Conservation (phyloP, 2,797 vertebrate species). For the Lacerta viridis region DNA sequence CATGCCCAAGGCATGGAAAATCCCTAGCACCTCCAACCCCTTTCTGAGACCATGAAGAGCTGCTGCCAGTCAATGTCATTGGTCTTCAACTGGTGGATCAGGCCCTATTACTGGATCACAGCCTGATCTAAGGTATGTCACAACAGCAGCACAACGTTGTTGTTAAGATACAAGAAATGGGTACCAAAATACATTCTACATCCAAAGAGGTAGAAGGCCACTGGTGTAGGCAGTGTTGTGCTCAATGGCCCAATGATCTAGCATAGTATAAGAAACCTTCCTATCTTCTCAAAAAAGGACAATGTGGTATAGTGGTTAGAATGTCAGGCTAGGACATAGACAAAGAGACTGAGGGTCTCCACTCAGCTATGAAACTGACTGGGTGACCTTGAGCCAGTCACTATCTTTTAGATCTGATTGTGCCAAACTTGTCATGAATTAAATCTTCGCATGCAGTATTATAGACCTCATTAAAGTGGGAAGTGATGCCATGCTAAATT, state of each 20-base stretch:
- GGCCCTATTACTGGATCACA: not conserved
- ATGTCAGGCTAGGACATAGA: not conserved
- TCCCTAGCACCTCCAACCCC: not conserved
- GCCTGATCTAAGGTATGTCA: no score
- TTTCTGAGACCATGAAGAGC: not conserved
- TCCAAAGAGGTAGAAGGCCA: not conserved
- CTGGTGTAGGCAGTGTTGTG: not conserved
- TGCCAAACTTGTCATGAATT: not conserved
- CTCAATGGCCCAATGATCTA: not conserved
- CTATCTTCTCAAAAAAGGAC: not conserved
- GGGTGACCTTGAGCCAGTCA: not conserved
- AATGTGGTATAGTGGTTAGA: not conserved
- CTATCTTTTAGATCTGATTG: not conserved
- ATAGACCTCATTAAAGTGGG: not conserved
- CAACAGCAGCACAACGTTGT: not conserved
- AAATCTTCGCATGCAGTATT: not conserved
- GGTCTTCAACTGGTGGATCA: not conserved
- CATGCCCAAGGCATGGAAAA: not conserved
- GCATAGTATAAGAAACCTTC: not conserved
- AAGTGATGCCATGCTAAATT: not conserved
- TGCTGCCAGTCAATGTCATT: not conserved
- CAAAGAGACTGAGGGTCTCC: not conserved
- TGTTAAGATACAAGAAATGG: not conserved
- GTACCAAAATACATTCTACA: not conserved
- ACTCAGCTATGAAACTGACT: not conserved